phyloP scores from a whole-genome alignment of 2,113 vertebrate species.

The cattle (Bos taurus) region DNA sequence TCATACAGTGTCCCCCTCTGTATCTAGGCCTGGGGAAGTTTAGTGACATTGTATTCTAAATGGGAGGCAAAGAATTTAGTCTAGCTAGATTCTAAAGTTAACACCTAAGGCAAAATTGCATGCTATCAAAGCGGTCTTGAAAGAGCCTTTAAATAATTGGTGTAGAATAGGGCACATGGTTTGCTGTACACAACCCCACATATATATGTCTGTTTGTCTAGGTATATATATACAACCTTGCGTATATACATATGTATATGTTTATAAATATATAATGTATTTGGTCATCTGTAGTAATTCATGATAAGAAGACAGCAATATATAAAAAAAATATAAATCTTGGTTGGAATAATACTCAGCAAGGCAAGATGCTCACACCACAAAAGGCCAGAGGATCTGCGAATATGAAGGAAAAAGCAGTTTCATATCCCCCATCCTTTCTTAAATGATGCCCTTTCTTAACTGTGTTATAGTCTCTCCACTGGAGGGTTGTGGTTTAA shows the following conservation, averaged over 20 bases:
- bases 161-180: not conserved
- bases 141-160: slow-evolving; percentile 9
- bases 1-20: not conserved
- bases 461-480: not conserved
- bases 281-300: not conserved
- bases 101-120: not conserved
- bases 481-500: not conserved
- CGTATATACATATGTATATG: not conserved
- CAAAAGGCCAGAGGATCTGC: not conserved
- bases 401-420: not conserved
- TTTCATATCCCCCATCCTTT: not conserved
- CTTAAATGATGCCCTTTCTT: not conserved
- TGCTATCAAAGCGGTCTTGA: not conserved
- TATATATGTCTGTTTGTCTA: not conserved
- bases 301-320: not conserved
- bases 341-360: not conserved
- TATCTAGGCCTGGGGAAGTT: not conserved
- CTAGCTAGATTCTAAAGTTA: not conserved
- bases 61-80: not conserved
- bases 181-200: not conserved
- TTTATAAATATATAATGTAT: not conserved
- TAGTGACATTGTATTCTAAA: not conserved
- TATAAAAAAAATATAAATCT: not conserved
- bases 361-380: not conserved
- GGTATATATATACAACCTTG: not conserved